Conservation (phyloP, 2,888 invertebrate species). For the Plebejus argus region DNA sequence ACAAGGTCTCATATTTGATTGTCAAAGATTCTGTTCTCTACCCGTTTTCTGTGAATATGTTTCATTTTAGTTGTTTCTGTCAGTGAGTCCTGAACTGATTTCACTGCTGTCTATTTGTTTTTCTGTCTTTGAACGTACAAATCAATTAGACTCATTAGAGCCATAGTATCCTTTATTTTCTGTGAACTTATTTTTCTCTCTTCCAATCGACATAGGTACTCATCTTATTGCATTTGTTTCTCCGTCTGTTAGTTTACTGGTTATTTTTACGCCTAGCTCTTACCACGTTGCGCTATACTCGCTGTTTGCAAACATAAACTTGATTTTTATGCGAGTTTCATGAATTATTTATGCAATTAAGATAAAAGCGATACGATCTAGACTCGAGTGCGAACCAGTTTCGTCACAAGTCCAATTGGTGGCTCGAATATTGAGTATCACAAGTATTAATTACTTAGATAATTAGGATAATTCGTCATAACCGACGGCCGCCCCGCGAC, state of each 20-base stretch:
- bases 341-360: slow-evolving; percentile 35
- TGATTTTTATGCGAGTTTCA: slow-evolving; percentile 20
- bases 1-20: no score
- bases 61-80: no score
- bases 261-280: neutral
- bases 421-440: neutral
- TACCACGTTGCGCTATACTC: neutral
- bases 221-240: neutral
- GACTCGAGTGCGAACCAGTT: slow-evolving; percentile 20
- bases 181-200: neutral
- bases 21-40: no score
- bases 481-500: slow-evolving; percentile 55
- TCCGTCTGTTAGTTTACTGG: neutral
- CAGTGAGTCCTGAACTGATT: no score
- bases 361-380: slow-evolving; percentile 23
- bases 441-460: slow-evolving; percentile 11
- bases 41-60: no score
- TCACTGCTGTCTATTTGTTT: no score
- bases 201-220: neutral
- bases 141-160: no score
- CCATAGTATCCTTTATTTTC: neutral
- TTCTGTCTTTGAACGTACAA: neutral
- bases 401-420: slow-evolving; percentile 4
- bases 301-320: slow-evolving; percentile 8
- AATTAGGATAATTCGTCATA: slow-evolving; percentile 2